phyloP scores from a whole-genome alignment of 1,140 invertebrate species.

The Trialeurodes vaporariorum region DNA sequence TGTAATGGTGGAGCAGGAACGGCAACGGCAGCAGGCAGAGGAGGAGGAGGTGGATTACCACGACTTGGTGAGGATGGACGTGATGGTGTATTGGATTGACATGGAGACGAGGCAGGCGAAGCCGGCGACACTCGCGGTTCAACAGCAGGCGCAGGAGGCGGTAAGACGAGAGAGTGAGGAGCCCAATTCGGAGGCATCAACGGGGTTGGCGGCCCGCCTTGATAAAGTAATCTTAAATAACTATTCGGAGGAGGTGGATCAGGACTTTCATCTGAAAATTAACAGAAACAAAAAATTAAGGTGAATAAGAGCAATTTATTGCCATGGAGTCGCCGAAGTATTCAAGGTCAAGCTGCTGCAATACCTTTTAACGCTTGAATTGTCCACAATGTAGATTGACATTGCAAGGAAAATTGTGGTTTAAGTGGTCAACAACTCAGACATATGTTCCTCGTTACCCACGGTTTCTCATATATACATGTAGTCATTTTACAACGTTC shows the following conservation, averaged over 20 bases:
- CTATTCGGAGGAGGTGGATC: neutral
- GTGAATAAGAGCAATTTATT: no score
- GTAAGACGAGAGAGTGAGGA: neutral
- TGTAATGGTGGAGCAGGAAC: slow-evolving; percentile 20
- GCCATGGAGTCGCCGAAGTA: no score
- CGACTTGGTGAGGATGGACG: slow-evolving; percentile 8
- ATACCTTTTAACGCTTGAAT: no score
- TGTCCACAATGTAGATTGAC: no score
- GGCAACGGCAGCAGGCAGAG: slow-evolving; percentile 20
- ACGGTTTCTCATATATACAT: no score
- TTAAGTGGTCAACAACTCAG: no score
- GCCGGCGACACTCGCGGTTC: neutral
- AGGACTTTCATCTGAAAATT: neutral
- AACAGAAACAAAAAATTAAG: no score
- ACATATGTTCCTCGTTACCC: no score
- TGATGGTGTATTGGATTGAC: slow-evolving; percentile 20
- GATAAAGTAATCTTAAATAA: neutral
- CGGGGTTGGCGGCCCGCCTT: neutral
- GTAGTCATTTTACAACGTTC: no score
- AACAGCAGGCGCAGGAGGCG: neutral
- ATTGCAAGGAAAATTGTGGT: no score
- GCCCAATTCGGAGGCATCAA: neutral
- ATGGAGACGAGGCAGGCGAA: neutral
- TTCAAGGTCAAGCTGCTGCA: no score
- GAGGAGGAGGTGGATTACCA: slow-evolving; percentile 21